A percentile compares a stretch with the other conserved stretches of the same genome.
phyloP scores from a whole-genome alignment of 2,888 invertebrate genomes.

The Drosophila rubida region DNA sequence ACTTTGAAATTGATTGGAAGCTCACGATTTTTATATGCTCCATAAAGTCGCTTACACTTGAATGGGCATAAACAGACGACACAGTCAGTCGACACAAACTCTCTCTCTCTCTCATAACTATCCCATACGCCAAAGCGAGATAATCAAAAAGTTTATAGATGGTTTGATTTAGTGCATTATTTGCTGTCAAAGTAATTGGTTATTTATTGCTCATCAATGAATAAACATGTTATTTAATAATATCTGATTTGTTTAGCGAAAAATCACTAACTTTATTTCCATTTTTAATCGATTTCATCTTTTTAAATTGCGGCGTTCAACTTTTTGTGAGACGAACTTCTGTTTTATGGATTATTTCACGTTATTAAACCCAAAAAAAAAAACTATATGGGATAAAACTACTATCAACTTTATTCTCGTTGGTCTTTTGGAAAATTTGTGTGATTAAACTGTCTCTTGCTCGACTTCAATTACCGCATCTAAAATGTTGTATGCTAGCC shows the following conservation, averaged over 20 bases:
- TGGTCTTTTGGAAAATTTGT: neutral
- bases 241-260: neutral
- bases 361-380: too few species aligned
- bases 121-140: conserved; percentile 9
- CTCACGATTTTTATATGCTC: conserved; percentile 54
- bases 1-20: conserved; percentile 77
- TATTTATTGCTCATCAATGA: conserved; percentile 15
- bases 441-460: neutral
- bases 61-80: conserved; percentile 19
- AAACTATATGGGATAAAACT: too few species aligned
- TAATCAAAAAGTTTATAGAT: conserved; percentile 41
- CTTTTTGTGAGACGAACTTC: too few species aligned
- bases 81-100: neutral
- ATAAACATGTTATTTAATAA: conserved; percentile 5
- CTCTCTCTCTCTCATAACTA: conserved; percentile 27
- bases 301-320: neutral
- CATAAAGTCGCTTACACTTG: conserved; percentile 53
- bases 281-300: neutral
- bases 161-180: conserved; percentile 31
- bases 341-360: too few species aligned
- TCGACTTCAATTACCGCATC: neutral
- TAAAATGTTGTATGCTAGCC: neutral
- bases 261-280: neutral
- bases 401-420: too few species aligned
- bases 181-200: conserved; percentile 13